Conservation (phyloP, 2,888 invertebrate species). For the Macrosiphum euphorbiae region DNA sequence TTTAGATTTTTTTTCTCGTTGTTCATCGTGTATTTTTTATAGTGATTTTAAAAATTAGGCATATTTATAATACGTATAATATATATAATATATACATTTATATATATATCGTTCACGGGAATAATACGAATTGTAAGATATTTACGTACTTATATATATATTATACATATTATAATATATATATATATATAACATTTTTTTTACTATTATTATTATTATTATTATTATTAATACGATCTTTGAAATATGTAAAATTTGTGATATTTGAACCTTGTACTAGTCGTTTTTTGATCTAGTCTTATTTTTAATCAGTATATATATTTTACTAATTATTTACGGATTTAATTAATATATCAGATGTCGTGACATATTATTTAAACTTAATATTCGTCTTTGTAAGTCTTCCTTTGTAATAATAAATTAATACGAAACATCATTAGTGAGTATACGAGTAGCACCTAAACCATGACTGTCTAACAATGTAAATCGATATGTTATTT, state of each 20-base stretch:
- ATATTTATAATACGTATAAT: slow-evolving; percentile 37
- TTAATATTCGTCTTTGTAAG: slow-evolving; percentile 52
- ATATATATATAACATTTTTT: neutral
- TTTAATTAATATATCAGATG: slow-evolving; percentile 43
- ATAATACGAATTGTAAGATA: slow-evolving; percentile 53
- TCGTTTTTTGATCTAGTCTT: slow-evolving; percentile 61
- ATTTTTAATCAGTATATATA: slow-evolving; percentile 61
- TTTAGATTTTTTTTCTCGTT: slow-evolving; percentile 40
- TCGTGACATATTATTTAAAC: slow-evolving; percentile 49
- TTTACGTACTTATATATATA: slow-evolving; percentile 13
- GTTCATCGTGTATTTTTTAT: slow-evolving; percentile 46
- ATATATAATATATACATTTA: neutral
- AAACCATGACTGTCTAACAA: slow-evolving; percentile 58
- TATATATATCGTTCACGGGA: slow-evolving; percentile 27
- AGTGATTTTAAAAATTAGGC: slow-evolving; percentile 42
- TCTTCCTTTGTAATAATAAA: slow-evolving; percentile 60
- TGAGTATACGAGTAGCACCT: slow-evolving; percentile 64
- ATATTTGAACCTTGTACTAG: slow-evolving; percentile 64
- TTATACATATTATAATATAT: slow-evolving; percentile 31
- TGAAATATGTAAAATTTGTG: slow-evolving; percentile 62
- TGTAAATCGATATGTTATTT: slow-evolving; percentile 55
- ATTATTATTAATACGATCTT: slow-evolving; percentile 44
- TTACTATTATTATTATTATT: slow-evolving; percentile 34
- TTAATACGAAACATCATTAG: slow-evolving; percentile 46
- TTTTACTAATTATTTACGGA: slow-evolving; percentile 48